Evolutionary conservation across 2,888 invertebrate genomes (phyloP), one percentile per base, ranked within the genome.

Genomic region (Scaptomyza polygonia): DNA sequence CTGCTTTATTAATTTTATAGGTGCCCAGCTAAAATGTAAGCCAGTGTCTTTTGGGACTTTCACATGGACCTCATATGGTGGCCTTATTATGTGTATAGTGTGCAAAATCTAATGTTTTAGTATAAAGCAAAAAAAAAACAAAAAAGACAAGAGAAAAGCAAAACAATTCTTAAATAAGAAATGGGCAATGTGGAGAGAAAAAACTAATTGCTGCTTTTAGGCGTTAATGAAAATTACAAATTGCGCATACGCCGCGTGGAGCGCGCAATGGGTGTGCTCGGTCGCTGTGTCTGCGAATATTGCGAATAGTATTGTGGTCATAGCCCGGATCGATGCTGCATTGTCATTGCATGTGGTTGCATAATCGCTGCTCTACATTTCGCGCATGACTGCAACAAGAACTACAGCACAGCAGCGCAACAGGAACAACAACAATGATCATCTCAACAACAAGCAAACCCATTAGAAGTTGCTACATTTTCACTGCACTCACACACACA

Each of bases 331-430:
- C 69, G 52, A 72, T 74, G 65, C 52, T 65, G 84, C 73, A 65
- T 83, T 86, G 83, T 83, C 75, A 83, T 79, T 73, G 78, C 67
- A 76, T 76, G 79, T 63, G 74, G 77, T 80, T 88, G 78, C 81
- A 86, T 85, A 85, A 88, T 78, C 79, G 84, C 79, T 88, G 85
- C 72, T 84, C 88, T 73, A 85, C 77, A 84, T 86, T 88, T 80
- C 73, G 64, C 71, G 82, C 76, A 68, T 79, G 77, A 70, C 56
- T 80, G 81, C 82, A 73, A n/a, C 59, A 54, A 42, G 44, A 47
- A 29, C 49, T 47, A 25, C 45, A 62, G 8, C 40, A 55, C n/a
- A n/a, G n/a, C n/a, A n/a, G n/a, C n/a, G 12, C 16, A 55, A 42
- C 54, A 71, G 51, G 55, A 67, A 43, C 55, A 55, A 48, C 44